phyloP scores from a whole-genome alignment of 2,888 invertebrate genomes.

The Piscicola geometra region DNA sequence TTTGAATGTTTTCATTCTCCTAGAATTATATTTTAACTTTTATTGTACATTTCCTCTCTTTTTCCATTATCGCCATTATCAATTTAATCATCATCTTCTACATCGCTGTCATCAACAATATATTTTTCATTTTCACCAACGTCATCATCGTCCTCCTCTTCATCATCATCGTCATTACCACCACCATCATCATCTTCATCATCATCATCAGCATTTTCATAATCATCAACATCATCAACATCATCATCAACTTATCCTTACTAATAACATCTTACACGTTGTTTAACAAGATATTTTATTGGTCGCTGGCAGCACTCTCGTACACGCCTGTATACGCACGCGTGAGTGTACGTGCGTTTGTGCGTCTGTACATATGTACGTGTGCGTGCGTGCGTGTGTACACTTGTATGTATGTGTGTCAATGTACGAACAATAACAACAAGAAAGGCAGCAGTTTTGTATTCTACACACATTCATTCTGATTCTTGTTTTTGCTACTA shows the following conservation, averaged over 20 bases:
- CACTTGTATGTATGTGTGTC: not conserved
- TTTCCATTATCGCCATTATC: too few species aligned
- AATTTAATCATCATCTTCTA: slow-evolving; percentile 23
- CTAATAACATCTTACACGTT: not conserved
- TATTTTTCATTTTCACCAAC: not conserved
- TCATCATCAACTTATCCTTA: not conserved
- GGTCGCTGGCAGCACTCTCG: too few species aligned
- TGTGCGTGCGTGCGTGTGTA: slow-evolving; percentile 11
- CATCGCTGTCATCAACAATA: slow-evolving; percentile 15
- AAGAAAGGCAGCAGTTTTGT: not conserved
- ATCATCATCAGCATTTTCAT: slow-evolving; percentile 26
- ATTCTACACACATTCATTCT: too few species aligned
- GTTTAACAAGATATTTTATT: not conserved
- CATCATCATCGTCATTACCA: slow-evolving; percentile 25
- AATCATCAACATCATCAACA: slow-evolving; percentile 27
- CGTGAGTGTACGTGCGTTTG: not conserved
- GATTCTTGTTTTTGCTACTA: too few species aligned
- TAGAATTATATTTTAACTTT: too few species aligned
- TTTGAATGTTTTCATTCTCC: too few species aligned
- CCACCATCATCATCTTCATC: slow-evolving; percentile 24
- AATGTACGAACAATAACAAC: not conserved
- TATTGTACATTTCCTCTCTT: too few species aligned
- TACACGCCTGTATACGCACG: too few species aligned
- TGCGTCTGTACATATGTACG: not conserved
- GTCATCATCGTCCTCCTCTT: slow-evolving; percentile 11